A percentile compares a stretch with the other conserved stretches of the same genome.
Conservation (phyloP, 2,888 invertebrate genomes). For the Mythimna lalbum region DNA sequence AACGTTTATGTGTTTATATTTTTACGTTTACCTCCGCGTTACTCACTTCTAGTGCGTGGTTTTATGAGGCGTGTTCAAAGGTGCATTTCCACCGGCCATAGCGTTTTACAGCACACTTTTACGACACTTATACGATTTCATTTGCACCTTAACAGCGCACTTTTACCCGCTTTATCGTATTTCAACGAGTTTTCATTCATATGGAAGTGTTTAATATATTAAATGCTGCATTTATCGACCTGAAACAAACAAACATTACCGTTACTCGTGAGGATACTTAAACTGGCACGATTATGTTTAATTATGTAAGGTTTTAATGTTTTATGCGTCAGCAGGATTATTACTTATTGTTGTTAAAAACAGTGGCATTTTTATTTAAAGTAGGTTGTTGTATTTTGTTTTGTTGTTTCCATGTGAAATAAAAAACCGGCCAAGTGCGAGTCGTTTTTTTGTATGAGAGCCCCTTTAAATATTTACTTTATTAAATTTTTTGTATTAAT, state of each 20-base stretch:
- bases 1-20: conserved; percentile 11
- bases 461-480: too few relatives aligned
- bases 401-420: too few relatives aligned
- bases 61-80: conserved; percentile 24
- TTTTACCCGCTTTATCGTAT: conserved; percentile 40
- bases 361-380: too few relatives aligned
- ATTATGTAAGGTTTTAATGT: background rate
- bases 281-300: background rate
- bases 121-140: conserved; percentile 49
- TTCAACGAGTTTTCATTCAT: conserved; percentile 16
- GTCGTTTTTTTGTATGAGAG: too few relatives aligned
- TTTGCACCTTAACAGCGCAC: conserved; percentile 50
- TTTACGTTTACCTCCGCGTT: background rate
- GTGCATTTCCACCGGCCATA: conserved; percentile 21
- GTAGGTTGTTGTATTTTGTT: too few relatives aligned
- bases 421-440: too few relatives aligned
- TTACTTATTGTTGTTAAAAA: background rate
- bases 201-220: conserved; percentile 26
- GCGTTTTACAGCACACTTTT: conserved; percentile 38
- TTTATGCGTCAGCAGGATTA: background rate
- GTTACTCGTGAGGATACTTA: conserved; percentile 34
- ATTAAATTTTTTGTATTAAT: too few relatives aligned
- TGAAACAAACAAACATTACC: conserved; percentile 52
- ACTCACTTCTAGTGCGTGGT: background rate
- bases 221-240: conserved; percentile 30